A percentile compares a stretch with the other conserved stretches of the same genome.
Evolutionary conservation across 2,113 vertebrate genomes (phyloP).

Genomic region (Muntiacus reevesi): DNA sequence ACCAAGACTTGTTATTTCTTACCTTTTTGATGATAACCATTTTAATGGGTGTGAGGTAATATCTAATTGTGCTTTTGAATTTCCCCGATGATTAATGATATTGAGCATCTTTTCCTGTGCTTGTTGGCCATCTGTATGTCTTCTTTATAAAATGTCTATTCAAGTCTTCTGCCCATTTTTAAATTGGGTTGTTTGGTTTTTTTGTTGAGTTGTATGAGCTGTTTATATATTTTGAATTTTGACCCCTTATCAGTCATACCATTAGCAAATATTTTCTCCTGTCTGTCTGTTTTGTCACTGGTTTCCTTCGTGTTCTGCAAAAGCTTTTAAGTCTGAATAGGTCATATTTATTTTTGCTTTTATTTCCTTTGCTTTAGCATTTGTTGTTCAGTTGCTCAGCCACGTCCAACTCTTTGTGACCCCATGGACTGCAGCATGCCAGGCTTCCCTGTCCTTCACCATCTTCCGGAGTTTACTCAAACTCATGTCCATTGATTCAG

Average conservation of each 20-base stretch:
- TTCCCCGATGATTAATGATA: not conserved
- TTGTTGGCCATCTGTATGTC: not conserved
- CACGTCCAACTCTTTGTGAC: not conserved
- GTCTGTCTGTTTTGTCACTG: not conserved
- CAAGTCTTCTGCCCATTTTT: not conserved
- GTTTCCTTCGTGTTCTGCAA: not conserved
- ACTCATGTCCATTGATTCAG: not conserved
- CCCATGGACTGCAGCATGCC: not conserved
- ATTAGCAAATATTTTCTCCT: not conserved
- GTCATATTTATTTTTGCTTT: not conserved
- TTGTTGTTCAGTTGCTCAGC: not conserved
- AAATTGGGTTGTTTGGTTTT: not conserved
- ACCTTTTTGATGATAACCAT: not conserved
- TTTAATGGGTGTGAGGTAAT: not conserved
- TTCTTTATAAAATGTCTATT: not conserved
- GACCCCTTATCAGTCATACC: not conserved
- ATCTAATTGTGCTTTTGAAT: not conserved
- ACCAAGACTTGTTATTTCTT: not conserved
- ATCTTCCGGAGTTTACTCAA: not conserved
- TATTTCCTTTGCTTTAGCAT: not conserved
- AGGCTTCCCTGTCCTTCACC: not conserved
- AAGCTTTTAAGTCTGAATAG: not conserved
- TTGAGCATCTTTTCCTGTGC: not conserved
- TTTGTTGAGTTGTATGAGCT: not conserved
- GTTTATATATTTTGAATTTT: not conserved